Conservation (phyloP, 2,797 vertebrate species). For the Malacoctenus gilli region DNA sequence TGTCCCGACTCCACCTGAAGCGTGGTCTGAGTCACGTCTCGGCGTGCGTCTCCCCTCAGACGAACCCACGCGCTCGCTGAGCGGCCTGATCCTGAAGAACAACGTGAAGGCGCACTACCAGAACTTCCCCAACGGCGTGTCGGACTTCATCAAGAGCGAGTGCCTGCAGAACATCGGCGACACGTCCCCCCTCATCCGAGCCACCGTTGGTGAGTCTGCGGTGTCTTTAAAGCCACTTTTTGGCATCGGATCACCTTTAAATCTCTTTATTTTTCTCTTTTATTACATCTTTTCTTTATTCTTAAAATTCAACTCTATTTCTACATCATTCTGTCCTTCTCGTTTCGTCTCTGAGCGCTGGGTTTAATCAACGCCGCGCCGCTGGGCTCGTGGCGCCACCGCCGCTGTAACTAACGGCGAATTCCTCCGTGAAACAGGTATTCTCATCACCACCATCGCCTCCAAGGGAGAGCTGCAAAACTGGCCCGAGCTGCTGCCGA, state of each 20-base stretch:
- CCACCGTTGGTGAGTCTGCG: slow-evolving; percentile 96
- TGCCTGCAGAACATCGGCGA: slow-evolving; percentile 97
- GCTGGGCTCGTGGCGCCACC: neutral
- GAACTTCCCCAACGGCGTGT: slow-evolving; percentile 94
- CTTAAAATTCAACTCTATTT: too few species aligned
- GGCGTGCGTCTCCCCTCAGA: slow-evolving; percentile 81
- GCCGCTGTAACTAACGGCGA: neutral
- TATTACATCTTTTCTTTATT: too few species aligned
- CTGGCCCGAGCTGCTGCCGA: slow-evolving; percentile 97
- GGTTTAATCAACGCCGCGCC: too few species aligned
- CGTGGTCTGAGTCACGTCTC: too few species aligned
- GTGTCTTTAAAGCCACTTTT: too few species aligned
- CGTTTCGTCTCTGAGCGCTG: too few species aligned
- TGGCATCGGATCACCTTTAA: too few species aligned
- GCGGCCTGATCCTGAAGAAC: slow-evolving; percentile 97
- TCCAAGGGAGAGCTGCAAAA: slow-evolving; percentile 97
- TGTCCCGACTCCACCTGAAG: too few species aligned
- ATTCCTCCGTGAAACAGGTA: slow-evolving; percentile 78
- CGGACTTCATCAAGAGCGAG: slow-evolving; percentile 97
- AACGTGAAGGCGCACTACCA: slow-evolving; percentile 99
- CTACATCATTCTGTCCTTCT: too few species aligned
- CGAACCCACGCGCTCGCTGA: slow-evolving; percentile 96
- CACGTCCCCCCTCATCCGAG: slow-evolving; percentile 94
- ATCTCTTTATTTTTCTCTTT: too few species aligned
- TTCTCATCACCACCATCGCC: slow-evolving; percentile 97